Conservation (phyloP, 2,888 invertebrate genomes). For the Leptura quadrifasciata region DNA sequence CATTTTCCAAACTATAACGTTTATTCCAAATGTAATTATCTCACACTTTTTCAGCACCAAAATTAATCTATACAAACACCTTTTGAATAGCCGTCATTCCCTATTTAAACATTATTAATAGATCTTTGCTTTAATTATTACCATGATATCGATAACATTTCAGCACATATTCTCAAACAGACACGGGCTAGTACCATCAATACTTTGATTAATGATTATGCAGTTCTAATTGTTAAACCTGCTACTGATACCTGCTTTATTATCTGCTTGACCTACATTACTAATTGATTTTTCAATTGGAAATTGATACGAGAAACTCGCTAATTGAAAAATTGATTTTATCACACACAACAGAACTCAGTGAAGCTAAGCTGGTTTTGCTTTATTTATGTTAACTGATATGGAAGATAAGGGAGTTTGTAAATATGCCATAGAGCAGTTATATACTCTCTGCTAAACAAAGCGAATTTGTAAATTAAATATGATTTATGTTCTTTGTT, state of each 20-base stretch:
- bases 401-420: conserved; percentile 25
- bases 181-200: conserved; percentile 25
- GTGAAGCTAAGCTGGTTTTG: not conserved
- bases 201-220: conserved; percentile 58
- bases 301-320: conserved; percentile 43
- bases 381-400: conserved; percentile 14
- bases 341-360: conserved; percentile 1
- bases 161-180: not conserved
- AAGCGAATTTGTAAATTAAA: not conserved
- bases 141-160: not conserved
- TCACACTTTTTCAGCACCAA: no score
- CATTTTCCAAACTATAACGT: no score
- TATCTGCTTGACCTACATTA: conserved; percentile 46
- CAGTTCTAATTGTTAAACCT: conserved; percentile 54
- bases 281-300: conserved; percentile 52
- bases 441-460: not conserved
- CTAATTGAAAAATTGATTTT: conserved; percentile 39
- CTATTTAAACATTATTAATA: conserved; percentile 10
- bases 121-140: conserved; percentile 3
- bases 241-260: conserved; percentile 55
- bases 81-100: not conserved
- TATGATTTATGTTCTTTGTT: not conserved
- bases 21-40: no score
- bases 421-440: not conserved
- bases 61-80: no score